Conservation (phyloP, 2,113 vertebrate species). For the Globicephala melas region DNA sequence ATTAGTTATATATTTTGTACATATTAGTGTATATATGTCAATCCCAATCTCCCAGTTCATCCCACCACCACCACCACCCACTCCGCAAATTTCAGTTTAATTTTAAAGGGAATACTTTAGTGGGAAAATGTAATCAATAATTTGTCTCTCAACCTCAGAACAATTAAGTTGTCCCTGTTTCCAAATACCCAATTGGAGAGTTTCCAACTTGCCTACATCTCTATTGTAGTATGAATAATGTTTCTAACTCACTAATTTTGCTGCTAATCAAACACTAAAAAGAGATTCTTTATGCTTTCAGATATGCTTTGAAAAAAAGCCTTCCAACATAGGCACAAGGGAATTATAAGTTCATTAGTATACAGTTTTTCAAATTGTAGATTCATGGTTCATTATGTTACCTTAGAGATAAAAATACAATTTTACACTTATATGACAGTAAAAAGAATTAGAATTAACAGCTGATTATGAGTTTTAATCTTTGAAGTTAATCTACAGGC, state of each 20-base stretch:
- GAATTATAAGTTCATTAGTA: conserved; percentile 75
- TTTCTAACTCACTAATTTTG: conserved; percentile 80
- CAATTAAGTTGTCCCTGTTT: conserved; percentile 72
- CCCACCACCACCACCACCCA: too few species aligned
- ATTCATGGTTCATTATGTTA: conserved; percentile 72
- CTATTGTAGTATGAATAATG: conserved; percentile 75
- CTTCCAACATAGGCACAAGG: conserved; percentile 51
- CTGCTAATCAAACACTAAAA: conserved; percentile 81
- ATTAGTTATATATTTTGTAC: too few species aligned
- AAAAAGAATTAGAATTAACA: conserved; percentile 75
- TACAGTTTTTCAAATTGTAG: conserved; percentile 74
- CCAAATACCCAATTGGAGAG: conserved; percentile 70
- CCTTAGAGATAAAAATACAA: conserved; percentile 74
- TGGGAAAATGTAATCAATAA: conserved; percentile 71
- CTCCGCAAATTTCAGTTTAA: not conserved
- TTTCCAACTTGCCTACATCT: conserved; percentile 63
- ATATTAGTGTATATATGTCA: too few species aligned
- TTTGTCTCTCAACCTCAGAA: conserved; percentile 71
- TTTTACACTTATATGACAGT: conserved; percentile 62
- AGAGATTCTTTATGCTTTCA: conserved; percentile 75
- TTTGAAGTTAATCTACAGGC: conserved; percentile 72
- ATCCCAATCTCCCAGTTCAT: too few species aligned
- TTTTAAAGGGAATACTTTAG: conserved; percentile 59
- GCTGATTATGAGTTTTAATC: conserved; percentile 72
- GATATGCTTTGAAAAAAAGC: conserved; percentile 71